Evolutionary conservation across 2,113 vertebrate species (phyloP).

Genomic region (Cyrtonyx montezumae): DNA sequence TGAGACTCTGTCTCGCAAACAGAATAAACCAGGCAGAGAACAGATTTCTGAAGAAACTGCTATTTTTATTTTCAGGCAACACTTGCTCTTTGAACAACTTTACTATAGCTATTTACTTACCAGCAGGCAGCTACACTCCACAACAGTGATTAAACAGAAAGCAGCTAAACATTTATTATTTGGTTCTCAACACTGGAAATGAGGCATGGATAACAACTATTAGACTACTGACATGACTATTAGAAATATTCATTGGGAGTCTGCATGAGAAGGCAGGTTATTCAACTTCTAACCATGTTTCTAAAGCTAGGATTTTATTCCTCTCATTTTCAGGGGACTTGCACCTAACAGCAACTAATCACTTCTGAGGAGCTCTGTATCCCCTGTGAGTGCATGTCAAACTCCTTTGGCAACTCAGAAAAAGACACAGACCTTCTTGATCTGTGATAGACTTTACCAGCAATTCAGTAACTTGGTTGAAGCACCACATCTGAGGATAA

Average conservation of each 20-base stretch:
- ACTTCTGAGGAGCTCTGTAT: not conserved
- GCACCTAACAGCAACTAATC: not conserved
- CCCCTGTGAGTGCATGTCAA: rapidly evolving
- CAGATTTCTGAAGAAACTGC: not conserved
- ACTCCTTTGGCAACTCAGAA: not conserved
- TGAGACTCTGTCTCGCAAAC: not conserved
- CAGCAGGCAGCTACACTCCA: not conserved
- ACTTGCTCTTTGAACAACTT: not conserved
- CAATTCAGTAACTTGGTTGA: not conserved
- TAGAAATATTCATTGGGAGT: not conserved
- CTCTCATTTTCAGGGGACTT: not conserved
- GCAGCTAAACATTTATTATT: not conserved
- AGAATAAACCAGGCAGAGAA: not conserved
- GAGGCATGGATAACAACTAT: not conserved
- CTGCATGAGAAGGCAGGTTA: not conserved
- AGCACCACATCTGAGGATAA: not conserved
- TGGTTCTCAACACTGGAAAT: not conserved
- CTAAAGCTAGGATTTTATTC: not conserved
- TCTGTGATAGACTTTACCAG: not conserved
- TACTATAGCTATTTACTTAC: not conserved
- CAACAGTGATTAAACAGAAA: not conserved
- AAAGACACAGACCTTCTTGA: not conserved
- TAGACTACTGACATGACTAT: too few species aligned
- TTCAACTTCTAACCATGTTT: not conserved
- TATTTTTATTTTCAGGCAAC: not conserved